Evolutionary conservation across 2,888 invertebrate genomes (phyloP).

Genomic region (Kuschelorhynchus macadamiae): DNA sequence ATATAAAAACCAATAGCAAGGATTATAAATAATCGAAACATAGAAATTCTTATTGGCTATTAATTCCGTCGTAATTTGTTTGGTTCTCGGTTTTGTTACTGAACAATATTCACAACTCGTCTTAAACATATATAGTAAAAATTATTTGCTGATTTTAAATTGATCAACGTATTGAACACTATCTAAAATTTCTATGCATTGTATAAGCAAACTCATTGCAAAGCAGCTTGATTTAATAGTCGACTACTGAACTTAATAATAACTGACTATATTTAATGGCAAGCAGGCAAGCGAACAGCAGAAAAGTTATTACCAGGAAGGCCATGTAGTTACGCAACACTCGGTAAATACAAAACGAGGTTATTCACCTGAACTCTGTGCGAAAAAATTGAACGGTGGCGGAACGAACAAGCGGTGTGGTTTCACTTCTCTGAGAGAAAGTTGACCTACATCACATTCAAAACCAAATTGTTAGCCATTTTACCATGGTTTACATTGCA

Average conservation of each 20-base stretch:
- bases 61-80: no score
- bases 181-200: conserved; percentile 6
- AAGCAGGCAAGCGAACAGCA: conserved; percentile 21
- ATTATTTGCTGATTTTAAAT: neutral
- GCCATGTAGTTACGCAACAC: conserved; percentile 66
- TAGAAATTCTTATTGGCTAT: no score
- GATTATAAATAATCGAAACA: no score
- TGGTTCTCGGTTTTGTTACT: no score
- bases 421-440: conserved; percentile 70
- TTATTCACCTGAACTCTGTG: conserved; percentile 67
- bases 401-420: conserved; percentile 48
- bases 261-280: conserved; percentile 24
- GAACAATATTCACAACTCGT: no score
- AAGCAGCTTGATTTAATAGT: conserved; percentile 9
- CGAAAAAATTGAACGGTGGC: conserved; percentile 66
- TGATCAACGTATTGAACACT: neutral
- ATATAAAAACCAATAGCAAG: no score
- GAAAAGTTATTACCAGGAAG: conserved; percentile 60
- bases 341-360: conserved; percentile 64
- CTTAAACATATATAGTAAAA: no score
- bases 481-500: conserved; percentile 19
- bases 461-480: conserved; percentile 39
- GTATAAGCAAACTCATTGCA: conserved; percentile 16
- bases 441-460: conserved; percentile 67
- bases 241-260: conserved; percentile 28